A percentile compares a stretch with the other conserved stretches of the same genome.
phyloP scores from a whole-genome alignment of 1,140 invertebrate species.

The Aethina tumida region DNA sequence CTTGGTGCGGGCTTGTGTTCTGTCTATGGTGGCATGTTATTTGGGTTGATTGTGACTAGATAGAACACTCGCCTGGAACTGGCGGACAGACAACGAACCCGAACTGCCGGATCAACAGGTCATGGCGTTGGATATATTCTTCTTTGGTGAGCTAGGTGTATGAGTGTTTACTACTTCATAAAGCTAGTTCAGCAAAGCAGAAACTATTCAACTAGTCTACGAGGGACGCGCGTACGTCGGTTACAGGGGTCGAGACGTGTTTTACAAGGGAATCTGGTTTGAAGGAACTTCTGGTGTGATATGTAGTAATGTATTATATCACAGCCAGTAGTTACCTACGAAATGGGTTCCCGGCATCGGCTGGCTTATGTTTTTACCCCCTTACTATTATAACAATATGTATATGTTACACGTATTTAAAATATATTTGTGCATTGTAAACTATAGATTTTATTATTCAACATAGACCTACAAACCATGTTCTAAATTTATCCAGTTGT shows the following conservation, averaged over 20 bases:
- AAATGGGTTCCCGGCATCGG: slow-evolving; percentile 29
- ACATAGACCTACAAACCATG: no score
- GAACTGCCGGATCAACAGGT: slow-evolving; percentile 16
- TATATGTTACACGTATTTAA: no score
- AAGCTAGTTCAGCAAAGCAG: slow-evolving; percentile 39
- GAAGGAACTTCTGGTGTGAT: slow-evolving; percentile 38
- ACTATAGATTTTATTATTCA: no score
- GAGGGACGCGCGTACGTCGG: slow-evolving; percentile 10
- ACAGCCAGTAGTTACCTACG: slow-evolving; percentile 38
- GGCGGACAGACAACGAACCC: slow-evolving; percentile 10
- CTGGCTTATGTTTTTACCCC: slow-evolving; percentile 3
- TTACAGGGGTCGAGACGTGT: not conserved
- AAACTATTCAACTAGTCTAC: slow-evolving; percentile 34
- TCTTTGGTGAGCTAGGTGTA: slow-evolving; percentile 39
- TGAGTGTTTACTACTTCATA: slow-evolving; percentile 35
- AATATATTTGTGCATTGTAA: no score
- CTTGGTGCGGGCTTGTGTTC: slow-evolving; percentile 32
- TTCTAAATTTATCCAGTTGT: no score
- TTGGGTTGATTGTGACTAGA: slow-evolving; percentile 31
- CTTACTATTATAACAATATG: no score
- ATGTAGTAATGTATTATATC: slow-evolving; percentile 33
- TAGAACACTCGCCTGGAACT: slow-evolving; percentile 35
- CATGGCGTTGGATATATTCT: slow-evolving; percentile 33
- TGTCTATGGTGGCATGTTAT: slow-evolving; percentile 29
- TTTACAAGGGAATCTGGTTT: slow-evolving; percentile 28